Evolutionary conservation across 2,113 vertebrate genomes (phyloP).

Genomic region (Pimephales promelas): DNA sequence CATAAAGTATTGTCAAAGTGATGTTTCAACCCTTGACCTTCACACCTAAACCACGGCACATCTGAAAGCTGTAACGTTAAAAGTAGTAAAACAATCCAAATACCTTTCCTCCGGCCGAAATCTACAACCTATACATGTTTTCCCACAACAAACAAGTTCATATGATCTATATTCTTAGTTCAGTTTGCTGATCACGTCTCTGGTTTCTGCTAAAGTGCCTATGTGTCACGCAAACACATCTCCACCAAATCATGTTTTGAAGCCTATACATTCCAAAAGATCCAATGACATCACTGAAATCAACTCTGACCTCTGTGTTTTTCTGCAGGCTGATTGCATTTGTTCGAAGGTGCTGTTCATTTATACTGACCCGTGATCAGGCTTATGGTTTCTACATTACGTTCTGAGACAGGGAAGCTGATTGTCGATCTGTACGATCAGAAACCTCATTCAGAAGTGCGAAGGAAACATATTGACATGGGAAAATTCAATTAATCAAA

Average conservation of each 20-base stretch:
- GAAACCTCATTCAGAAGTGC: background rate
- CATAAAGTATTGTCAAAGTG: background rate
- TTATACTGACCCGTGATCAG: background rate
- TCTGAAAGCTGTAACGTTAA: background rate
- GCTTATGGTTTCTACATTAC: background rate
- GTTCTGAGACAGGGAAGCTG: background rate
- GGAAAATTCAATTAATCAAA: slow-evolving; percentile 41
- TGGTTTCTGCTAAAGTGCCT: slow-evolving; percentile 6
- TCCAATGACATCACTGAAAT: background rate
- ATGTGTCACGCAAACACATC: background rate
- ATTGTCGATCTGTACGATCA: slow-evolving; percentile 3
- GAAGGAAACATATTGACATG: slow-evolving; percentile 13
- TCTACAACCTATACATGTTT: background rate
- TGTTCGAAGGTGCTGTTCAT: background rate
- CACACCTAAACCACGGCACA: background rate
- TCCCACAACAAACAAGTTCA: background rate
- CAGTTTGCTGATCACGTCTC: background rate
- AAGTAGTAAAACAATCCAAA: slow-evolving; percentile 12
- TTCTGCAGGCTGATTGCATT: background rate
- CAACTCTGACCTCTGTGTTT: slow-evolving; percentile 4
- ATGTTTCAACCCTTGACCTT: slow-evolving; percentile 9
- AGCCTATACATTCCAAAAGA: background rate
- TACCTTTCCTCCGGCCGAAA: slow-evolving; percentile 2
- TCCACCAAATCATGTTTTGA: background rate
- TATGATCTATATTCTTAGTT: background rate